Evolutionary conservation across 2,113 vertebrate species (phyloP), one percentile per base, ranked within the genome.

Genomic region (Trichechus manatus): DNA sequence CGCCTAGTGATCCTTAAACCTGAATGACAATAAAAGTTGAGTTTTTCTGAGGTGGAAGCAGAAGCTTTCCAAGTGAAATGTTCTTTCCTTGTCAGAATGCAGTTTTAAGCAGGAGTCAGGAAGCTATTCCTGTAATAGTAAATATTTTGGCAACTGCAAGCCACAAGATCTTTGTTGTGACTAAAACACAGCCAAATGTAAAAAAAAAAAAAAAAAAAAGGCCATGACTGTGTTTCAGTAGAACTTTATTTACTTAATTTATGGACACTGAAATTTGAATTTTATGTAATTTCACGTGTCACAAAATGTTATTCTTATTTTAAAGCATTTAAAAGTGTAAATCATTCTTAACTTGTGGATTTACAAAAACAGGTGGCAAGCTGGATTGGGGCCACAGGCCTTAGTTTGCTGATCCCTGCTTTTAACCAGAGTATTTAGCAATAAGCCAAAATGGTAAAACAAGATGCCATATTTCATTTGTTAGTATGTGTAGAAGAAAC

Each of bases 351-450:
- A 11, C 53, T 56, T 92, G n/a, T 79, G 15, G 22, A 15, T 47
- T 47, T 47, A 74, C 5, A 27, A 14, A 94, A 96, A 91, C n/a
- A 75, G 17, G n/a, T 74, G 36, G 33, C 33, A 20, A 94, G 33
- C 68, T 96, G 42, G 39, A 44, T 89, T 93, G 96, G 75, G 15
- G 27, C 80, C 39, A 50, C 2, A 72, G 80, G 20, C 14, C 47
- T 86, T 81, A 20, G 7, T 93, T 94, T 74, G 31, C n/a, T 89
- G 8, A 89, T 19, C n/a, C 4, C 10, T 72, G 17, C 27, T 95
- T 94, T 96, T 97, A 87, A 93, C 72, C 77, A 94, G 47, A 85
- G 22, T 79, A 75, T 17, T 79, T 86, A 93, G 50, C 31, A 68
- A 3, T 89, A 33, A 93, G 9, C 36, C n/a, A 91, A 17, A 89